Conservation (phyloP, 2,888 invertebrate genomes). For the Tinea pellionella region DNA sequence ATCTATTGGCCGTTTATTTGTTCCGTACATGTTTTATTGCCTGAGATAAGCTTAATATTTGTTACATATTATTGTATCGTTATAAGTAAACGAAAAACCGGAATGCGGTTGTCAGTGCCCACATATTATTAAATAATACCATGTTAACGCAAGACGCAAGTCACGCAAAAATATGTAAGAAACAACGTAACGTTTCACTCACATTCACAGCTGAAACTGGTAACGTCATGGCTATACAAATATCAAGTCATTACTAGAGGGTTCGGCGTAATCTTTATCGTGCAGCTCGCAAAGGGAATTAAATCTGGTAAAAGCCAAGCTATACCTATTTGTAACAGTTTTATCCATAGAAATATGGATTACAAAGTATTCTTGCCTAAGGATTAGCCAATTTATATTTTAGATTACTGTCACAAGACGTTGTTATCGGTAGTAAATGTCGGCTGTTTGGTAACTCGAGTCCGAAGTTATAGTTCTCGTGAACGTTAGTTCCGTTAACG, state of each 20-base stretch:
- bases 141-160: neutral
- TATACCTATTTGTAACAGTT: neutral
- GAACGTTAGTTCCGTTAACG: neutral
- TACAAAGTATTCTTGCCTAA: neutral
- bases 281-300: slow-evolving; percentile 4
- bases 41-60: too few species aligned
- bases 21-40: neutral
- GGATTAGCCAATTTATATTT: slow-evolving; percentile 1
- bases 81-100: neutral
- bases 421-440: slow-evolving; percentile 2
- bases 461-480: neutral
- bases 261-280: slow-evolving; percentile 6
- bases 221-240: slow-evolving; percentile 1
- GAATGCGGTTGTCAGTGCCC: neutral
- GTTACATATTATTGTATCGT: slow-evolving; percentile 44
- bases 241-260: neutral
- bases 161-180: neutral
- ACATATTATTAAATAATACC: neutral
- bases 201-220: neutral
- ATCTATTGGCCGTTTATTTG: slow-evolving; percentile 7
- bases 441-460: neutral
- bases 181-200: neutral
- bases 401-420: neutral
- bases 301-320: neutral
- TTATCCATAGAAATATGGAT: neutral